Base-by-base conservation (phyloP, 2,888 invertebrate genomes). In the Erebia ligea region DNA sequence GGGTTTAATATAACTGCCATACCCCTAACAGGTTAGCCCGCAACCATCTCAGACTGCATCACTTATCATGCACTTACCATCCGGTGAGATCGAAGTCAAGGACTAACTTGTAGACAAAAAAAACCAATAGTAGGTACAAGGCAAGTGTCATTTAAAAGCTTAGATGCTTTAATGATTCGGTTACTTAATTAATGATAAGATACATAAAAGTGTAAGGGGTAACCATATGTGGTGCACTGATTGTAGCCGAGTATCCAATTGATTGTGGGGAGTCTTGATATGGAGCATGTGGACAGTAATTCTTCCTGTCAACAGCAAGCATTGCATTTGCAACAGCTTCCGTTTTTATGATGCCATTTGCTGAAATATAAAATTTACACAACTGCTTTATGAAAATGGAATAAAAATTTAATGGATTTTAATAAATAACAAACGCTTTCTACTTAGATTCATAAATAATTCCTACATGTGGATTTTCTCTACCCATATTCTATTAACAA, bases 221-320 rank as follows among this genome's bases (percentile, higher is more conserved):
- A 62, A 98, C 98, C 98, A 99, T 99, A 86, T 99, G 98, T 13
- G 99, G 99, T 50, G 99, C 99, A 90, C 98, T 98, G 74, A 99
- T 99, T 0, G 99, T 99, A 6, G 98, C 99, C 40, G 97, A 97
- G 86, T 95, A 98, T 62, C 99, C 99, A 84, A 99, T 99, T 65
- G 97, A 95, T 87, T 98, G 98, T 0, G 99, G 99, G 11, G 97
- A 95, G 91, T 99, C 99, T 87, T 96, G 95, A 79, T 98, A 99
- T 0, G 98, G 97, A 82, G 96, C 95, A 74, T 94, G 90, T 21
- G 95, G 94, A 48, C 96, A 95, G 87, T 97, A 99, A 81, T 97
- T 94, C 75, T 96, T 97, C 77, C 99, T 94, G 86, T 99, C 98
- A 8, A 98, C 97, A 48, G 95, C 91, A 71, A 92, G 83, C 98